Evolutionary conservation across 2,113 vertebrate species (phyloP), one percentile per base, ranked within the genome.

Genomic region (Puffinus mauretanicus): DNA sequence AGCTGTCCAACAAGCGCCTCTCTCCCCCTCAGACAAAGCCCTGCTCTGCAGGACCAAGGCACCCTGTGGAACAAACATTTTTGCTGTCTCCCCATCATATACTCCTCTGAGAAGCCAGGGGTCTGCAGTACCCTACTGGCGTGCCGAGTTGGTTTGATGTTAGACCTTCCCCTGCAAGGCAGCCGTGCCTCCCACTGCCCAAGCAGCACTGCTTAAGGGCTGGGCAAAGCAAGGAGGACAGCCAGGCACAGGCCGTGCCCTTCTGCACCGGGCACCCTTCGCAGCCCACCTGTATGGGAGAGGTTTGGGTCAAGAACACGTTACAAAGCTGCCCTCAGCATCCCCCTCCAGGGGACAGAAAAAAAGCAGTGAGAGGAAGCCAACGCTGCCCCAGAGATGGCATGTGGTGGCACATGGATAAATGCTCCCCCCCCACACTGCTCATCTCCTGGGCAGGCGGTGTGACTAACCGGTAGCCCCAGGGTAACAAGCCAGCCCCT

Each of bases 1-100:
- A 93, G 77, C 82, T 85, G 57, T 61, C 21, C 54, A 96, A 32
- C 26, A 70, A 96, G 66, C 16, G 13, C 46, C 15, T 93, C 51
- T 44, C 40, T 75, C 21, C 34, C 34, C 1, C 6, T 62, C 60
- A 42, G 44, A 67, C 49, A 90, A 80, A 95, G 27, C 18, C 62
- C 62, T 46, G 15, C 57, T 36, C 34, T 54, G 66, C 58, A 85
- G 57, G 34, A 69, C 38, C 40, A 46, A 78, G 21, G 36, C 61
- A 79, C 34, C 55, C 40, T 82, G 73, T 34, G n/a, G 34, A 67
- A 29, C 25, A 77, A 95, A 51, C 5, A 16, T 52, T 82, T 92
- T 51, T 92, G 44, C 77, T 82, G 27, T 44, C 55, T 26, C 34
- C 16, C 11, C 17, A 52, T 49, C 57, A 24, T 9, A 61, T 3